Base-by-base conservation (phyloP, 2,888 invertebrate species). In the Mesorhabditis spiculigera region DNA sequence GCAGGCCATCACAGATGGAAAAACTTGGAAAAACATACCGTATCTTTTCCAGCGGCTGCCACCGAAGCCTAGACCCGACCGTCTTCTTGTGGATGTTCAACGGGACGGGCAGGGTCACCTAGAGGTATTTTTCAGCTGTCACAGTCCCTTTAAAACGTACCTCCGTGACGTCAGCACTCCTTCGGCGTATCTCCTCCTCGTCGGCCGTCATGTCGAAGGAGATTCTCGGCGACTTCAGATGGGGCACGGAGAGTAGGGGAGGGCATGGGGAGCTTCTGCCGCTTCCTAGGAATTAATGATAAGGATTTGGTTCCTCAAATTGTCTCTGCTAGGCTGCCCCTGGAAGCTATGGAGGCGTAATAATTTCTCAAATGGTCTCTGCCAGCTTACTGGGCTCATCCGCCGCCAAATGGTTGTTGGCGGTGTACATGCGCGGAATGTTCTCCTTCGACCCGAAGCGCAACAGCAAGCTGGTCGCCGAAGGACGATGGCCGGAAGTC, bases 141-240 rank as follows among this genome's bases (percentile, higher is more conserved):
- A 28, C 28, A 1, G 3, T 3, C 1, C 28, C 1, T 50, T 50
- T 50, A 13, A 50, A 10, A 3, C 58, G n/a, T 13, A 50, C 58
- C 58, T 50, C 58, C 8, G 58, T 50, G n/a, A 50, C n/a, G 10
- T 50, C 58, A 50, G 58, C n/a, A n/a, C n/a, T 50, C 28, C 28
- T 28, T 3, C 28, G 28, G 1, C 58, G 1, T 50, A 13, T 10
- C n/a, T 50, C 58, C 8, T 50, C 58, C n/a, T 50, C 58, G n/a
- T 50, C 58, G n/a, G 58, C 58, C n/a, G 58, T 13, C n/a, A n/a
- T 13, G 58, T 50, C 58, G 58, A 50, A 50, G n/a, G 58, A 50
- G 58, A 50, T 50, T 50, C 58, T 10, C 8, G 8, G 58, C 10
- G 58, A 13, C n/a, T 50, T 50, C 8, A 13, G 8, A 1, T 50